Base-by-base conservation (phyloP, 2,797 vertebrate genomes). In the Etheostoma nigrum region DNA sequence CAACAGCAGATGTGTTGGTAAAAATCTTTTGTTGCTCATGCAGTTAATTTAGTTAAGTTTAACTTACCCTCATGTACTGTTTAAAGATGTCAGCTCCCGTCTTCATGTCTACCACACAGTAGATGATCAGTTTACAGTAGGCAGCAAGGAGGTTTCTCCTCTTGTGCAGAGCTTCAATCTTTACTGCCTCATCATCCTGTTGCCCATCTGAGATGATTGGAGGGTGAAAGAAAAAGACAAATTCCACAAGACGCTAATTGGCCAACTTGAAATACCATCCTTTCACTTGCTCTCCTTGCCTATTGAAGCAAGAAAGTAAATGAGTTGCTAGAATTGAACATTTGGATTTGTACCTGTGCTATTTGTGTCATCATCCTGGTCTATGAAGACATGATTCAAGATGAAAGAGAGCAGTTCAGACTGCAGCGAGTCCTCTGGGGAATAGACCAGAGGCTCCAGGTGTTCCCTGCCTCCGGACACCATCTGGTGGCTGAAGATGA, bases 401-500 rank as follows among this genome's bases (percentile, higher is more conserved):
- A 99, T 98, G 90, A 99, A 99, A 92, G 96, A 97, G 85, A 99
- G 96, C 69, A 99, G 95, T 86, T 99, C 98, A 21, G 97, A 95
- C 74, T 99, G 98, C 89, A 99, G 89, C 11, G 97, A 97, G 84
- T 96, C 97, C 85, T 99, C 98, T 55, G 98, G 96, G 65, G 94
- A 97, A 86, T 98, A 98, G 89, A 99, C 95, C 82, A 99, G 94
- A 2, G 96, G 96, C 85, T 99, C 97, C 92, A 99, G 94, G 89
- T 96, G 95, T 88, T 99, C 98, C 84, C 98, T 96, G 57, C 97
- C 97, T 86, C 97, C 97, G 65, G 97, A 96, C 94, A 98, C 96
- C 91, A 99, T 99, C 94, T 99, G 98, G 95, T 99, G 98, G 91
- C 98, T 99, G 95, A 99, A 99, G 96, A 99, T 99, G 96, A 99